Evolutionary conservation across 1,140 invertebrate genomes (phyloP), one percentile per base, ranked within the genome.

Genomic region (Zaprionus lachaisei): DNA sequence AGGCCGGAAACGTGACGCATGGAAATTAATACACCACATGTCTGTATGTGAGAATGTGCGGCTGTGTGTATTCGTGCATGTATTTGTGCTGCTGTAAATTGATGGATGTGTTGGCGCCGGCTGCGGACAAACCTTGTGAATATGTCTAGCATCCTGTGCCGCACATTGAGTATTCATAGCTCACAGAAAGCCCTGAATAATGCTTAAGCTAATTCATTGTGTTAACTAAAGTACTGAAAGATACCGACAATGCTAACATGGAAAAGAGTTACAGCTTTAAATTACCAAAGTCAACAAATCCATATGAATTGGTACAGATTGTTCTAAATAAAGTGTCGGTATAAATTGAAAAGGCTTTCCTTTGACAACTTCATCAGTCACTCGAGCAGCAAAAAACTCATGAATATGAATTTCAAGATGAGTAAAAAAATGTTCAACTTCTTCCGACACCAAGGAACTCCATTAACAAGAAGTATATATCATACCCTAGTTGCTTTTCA

Each of bases 101-200:
- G 65, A 74, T 64, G 80, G 66, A 82, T 65, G 76, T 64, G 62
- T 71, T 51, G 61, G 38, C 24, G 62, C 37, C 51, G 61, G 51
- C 38, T 72, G 51, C 41, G 44, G 56, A 20, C 11, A 61, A 58
- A 37, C 20, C 56, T 69, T 26, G 56, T 58, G 31, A 64, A 38
- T 61, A 20, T 63, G 15, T 56, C 38, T 38, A 47, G n/a, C 37
- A 49, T 38, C 55, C 38, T 70, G 61, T 55, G 64, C 44, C 75
- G 64, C 56, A n/a, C 74, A 85, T 85, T 85, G 65, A 34, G 68
- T 85, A 84, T 84, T 84, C 81, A 84, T 84, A 55, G 69, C 70
- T 60, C 38, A 51, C 56, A 37, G 77, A 73, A 70, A 61, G 66
- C 71, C 69, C 41, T 83, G 77, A 83, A 83, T 84, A 84, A 84